Evolutionary conservation across 2,797 vertebrate genomes (phyloP).

Genomic region (Etheostoma perlongum): DNA sequence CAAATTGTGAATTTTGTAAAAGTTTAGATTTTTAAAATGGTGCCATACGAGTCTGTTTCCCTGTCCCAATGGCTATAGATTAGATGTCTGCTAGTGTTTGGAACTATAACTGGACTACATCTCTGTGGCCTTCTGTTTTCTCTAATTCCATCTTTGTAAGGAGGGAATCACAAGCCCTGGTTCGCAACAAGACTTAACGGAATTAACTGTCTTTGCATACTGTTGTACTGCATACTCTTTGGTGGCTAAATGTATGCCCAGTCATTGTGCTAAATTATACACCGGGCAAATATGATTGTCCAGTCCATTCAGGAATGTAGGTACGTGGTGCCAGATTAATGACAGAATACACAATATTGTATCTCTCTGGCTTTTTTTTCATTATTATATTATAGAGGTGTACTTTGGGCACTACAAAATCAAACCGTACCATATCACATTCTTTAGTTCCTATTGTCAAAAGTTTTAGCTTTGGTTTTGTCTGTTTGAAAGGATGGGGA

Average conservation of each 20-base stretch:
- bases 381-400: conserved; percentile 26
- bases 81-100: conserved; percentile 57
- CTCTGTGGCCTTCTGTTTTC: conserved; percentile 59
- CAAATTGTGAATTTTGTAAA: conserved; percentile 56
- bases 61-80: conserved; percentile 43
- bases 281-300: conserved; percentile 51
- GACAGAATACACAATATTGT: conserved; percentile 24
- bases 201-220: conserved; percentile 22
- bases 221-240: conserved; percentile 16
- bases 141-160: conserved; percentile 18
- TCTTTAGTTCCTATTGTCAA: conserved; percentile 54
- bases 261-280: conserved; percentile 27
- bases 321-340: conserved; percentile 32
- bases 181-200: conserved; percentile 2
- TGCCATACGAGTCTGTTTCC: conserved; percentile 77
- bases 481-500: conserved; percentile 66
- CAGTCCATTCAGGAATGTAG: conserved; percentile 64
- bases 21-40: conserved; percentile 59
- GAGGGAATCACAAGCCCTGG: conserved; percentile 21
- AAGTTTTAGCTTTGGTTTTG: conserved; percentile 70
- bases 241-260: conserved; percentile 33
- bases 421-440: conserved; percentile 64
- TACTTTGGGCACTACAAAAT: conserved; percentile 7
- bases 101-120: conserved; percentile 44
- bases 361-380: conserved; percentile 28